Conservation (phyloP, 2,113 vertebrate genomes). For the Sakesphorus luctuosus region DNA sequence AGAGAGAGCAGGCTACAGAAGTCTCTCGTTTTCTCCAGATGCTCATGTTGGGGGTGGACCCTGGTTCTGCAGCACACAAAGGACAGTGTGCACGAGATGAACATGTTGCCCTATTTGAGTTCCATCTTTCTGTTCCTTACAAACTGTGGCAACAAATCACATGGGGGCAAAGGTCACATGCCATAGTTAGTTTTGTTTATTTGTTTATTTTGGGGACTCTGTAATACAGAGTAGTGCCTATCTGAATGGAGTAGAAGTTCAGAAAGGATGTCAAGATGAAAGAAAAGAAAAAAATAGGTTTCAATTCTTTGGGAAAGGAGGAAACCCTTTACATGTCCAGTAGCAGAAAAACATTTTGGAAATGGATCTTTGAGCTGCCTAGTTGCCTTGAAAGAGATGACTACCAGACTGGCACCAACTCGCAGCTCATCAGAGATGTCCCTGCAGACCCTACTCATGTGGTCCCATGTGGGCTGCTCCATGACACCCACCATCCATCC, state of each 20-base stretch:
- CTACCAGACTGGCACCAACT: rapidly evolving
- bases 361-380: background rate
- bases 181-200: background rate
- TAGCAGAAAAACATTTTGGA: background rate
- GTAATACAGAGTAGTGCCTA: background rate
- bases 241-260: background rate
- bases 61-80: rapidly evolving
- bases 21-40: background rate
- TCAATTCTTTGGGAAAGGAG: background rate
- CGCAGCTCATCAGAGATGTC: background rate
- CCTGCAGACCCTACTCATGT: background rate
- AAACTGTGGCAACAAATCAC: background rate
- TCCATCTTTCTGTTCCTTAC: background rate
- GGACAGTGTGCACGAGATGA: rapidly evolving
- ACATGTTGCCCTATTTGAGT: rapidly evolving
- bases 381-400: background rate
- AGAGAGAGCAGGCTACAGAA: background rate
- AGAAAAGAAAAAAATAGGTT: background rate
- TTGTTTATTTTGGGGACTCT: background rate
- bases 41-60: background rate
- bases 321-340: background rate
- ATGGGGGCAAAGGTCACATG: background rate
- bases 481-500: rapidly evolving
- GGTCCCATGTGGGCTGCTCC: background rate
- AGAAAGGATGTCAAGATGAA: background rate